A percentile compares a stretch with the other conserved stretches of the same genome.
phyloP scores from a whole-genome alignment of 2,113 vertebrate species.

The Oncorhynchus keta region DNA sequence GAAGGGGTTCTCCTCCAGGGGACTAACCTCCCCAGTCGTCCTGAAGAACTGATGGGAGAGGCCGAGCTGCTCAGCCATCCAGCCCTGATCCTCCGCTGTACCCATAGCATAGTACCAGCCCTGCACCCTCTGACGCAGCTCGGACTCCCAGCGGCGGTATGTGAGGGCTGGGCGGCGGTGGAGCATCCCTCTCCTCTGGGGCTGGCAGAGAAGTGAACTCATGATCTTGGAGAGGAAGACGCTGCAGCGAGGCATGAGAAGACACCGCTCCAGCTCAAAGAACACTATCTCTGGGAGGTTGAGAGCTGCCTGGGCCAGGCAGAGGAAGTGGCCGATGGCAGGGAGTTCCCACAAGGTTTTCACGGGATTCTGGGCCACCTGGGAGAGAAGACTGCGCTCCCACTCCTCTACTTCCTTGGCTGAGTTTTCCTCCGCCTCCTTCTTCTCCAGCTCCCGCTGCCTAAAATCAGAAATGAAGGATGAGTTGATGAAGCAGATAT shows the following conservation, averaged over 20 bases:
- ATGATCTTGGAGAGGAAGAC: constrained; percentile 92
- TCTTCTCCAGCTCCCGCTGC: constrained; percentile 91
- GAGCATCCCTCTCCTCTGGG: constrained; percentile 83
- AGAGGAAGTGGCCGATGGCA: constrained; percentile 96
- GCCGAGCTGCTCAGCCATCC: constrained; percentile 86
- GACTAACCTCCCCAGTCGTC: constrained; percentile 85
- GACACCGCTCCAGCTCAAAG: constrained; percentile 94
- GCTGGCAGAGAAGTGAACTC: constrained; percentile 90
- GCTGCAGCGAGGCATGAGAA: constrained; percentile 96
- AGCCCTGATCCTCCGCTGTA: constrained; percentile 78
- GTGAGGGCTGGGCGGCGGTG: constrained; percentile 87
- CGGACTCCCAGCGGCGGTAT: constrained; percentile 91
- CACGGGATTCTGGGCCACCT: constrained; percentile 83
- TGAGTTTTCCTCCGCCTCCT: constrained; percentile 92
- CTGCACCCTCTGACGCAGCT: constrained; percentile 85
- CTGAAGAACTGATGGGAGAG: constrained; percentile 90
- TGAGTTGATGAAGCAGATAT: neutral
- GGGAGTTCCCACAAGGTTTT: constrained; percentile 95
- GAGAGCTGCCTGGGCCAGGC: constrained; percentile 92
- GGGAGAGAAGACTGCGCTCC: constrained; percentile 85
- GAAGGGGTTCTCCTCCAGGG: constrained; percentile 88
- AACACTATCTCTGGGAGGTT: constrained; percentile 97
- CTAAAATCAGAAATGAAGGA: constrained; percentile 59
- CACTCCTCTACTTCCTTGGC: constrained; percentile 95
- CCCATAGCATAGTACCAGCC: constrained; percentile 88